Evolutionary conservation across 2,797 vertebrate genomes (phyloP).

Genomic region (Sebastiscus albofasciatus): DNA sequence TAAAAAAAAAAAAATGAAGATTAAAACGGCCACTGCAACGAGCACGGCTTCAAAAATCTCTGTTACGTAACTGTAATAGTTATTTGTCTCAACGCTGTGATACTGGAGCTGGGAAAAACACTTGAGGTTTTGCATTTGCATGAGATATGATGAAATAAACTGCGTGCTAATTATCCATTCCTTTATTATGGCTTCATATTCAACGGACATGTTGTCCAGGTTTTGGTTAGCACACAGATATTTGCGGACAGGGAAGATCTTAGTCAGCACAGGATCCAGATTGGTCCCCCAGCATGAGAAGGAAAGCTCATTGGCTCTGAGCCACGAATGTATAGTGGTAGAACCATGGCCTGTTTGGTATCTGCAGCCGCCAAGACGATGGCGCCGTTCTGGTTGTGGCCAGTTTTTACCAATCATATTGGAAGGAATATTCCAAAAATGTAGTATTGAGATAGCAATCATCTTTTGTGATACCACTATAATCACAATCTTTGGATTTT

Average conservation of each 20-base stretch:
- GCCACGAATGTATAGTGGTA: constrained; percentile 46
- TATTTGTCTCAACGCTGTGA: constrained; percentile 42
- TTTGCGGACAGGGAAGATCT: constrained; percentile 43
- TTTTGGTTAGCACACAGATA: constrained; percentile 37
- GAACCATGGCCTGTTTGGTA: constrained; percentile 13
- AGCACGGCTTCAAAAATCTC: background rate
- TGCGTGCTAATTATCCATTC: background rate
- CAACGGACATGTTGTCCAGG: constrained; percentile 18
- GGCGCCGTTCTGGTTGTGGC: background rate
- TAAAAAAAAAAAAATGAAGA: background rate
- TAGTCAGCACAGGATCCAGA: constrained; percentile 80
- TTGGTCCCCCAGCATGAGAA: constrained; percentile 71
- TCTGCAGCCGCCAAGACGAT: background rate
- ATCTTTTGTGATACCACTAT: background rate
- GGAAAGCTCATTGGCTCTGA: constrained; percentile 52
- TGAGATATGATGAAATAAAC: constrained; percentile 1
- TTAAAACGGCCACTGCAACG: constrained; percentile 20
- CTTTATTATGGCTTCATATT: background rate
- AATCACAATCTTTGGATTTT: background rate
- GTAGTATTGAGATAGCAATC: background rate
- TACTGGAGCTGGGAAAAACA: constrained; percentile 31
- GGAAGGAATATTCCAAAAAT: background rate
- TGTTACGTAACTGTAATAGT: constrained; percentile 45
- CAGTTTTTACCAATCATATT: background rate
- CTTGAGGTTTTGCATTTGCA: constrained; percentile 46